Base-by-base conservation (phyloP, 1,140 invertebrate species). In the Aphidius gifuensis region DNA sequence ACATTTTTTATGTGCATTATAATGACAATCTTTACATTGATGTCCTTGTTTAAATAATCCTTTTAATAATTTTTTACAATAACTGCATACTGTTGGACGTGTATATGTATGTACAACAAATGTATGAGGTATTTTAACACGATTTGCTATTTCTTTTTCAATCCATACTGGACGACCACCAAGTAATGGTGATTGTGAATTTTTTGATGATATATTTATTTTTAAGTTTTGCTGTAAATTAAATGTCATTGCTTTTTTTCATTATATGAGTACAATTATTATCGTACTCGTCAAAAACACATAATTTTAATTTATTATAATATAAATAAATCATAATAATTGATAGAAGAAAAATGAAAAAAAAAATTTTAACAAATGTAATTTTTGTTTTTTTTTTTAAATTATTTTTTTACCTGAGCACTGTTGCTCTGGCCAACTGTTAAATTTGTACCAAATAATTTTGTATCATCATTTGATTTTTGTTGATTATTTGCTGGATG, bases 1-100 rank as follows among this genome's bases (percentile, higher is more conserved):
- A 81, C 97, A 99, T 80, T 98, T 98, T 76, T 97, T 95, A 80
- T 99, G 97, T 63, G 92, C 94, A 83, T 99, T 99, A 80, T 96
- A 98, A 77, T 96, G 94, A 77, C 97, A 99, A 84, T 98, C 96
- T 83, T 95, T 93, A 80, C 97, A 99, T 78, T 99, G 97, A 60
- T 97, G 79, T 49, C 97, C 94, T 83, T 99, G 97, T 74, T 97
- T 92, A 80, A 98, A 97, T 51, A 99, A 84, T 2, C 97, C 97
- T 71, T 93, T 91, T 32, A 99, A 84, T 67, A 99, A 85, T 81
- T 96, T 96, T 78, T 96, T 96, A 83, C 97, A 99, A 75, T 90
- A 86, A 69, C 96, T 92, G 78, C 97, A 99, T 9, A 98, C 90
- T 1, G 97, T 99, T 21, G 96, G 97, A 47, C 93, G 84, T 21